Conservation (phyloP, 2,797 vertebrate species). For the Pelobates cultripes region DNA sequence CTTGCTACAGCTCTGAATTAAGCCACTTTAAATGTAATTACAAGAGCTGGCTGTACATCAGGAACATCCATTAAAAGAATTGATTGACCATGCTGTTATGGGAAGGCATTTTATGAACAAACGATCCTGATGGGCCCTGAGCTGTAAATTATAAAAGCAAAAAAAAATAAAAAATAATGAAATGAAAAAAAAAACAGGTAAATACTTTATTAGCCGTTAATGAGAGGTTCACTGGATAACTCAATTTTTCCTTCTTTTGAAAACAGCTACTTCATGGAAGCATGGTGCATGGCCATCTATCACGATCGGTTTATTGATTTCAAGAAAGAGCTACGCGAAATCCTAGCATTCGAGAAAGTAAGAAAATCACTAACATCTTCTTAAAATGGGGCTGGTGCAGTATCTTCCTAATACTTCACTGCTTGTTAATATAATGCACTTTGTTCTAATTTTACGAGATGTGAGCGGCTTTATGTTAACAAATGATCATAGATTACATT, state of each 20-base stretch:
- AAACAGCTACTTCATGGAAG: slow-evolving; percentile 88
- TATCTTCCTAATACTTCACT: slow-evolving; percentile 3
- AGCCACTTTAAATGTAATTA: slow-evolving; percentile 91
- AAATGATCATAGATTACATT: no score
- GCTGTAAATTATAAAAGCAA: slow-evolving; percentile 79
- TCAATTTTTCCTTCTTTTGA: slow-evolving; percentile 71
- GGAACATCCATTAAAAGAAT: slow-evolving; percentile 89
- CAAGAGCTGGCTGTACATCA: slow-evolving; percentile 81
- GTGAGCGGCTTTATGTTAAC: not conserved
- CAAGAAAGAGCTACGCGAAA: slow-evolving; percentile 83
- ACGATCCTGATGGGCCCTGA: slow-evolving; percentile 80
- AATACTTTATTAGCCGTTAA: slow-evolving; percentile 81
- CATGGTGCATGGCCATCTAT: slow-evolving; percentile 86
- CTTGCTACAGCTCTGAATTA: slow-evolving; percentile 95
- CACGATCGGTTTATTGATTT: slow-evolving; percentile 92
- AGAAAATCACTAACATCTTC: slow-evolving; percentile 62
- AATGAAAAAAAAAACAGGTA: slow-evolving; percentile 70
- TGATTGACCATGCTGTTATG: slow-evolving; percentile 83
- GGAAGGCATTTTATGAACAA: slow-evolving; percentile 84
- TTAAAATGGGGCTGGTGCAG: slow-evolving; percentile 42
- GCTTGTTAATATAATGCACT: slow-evolving; percentile 14
- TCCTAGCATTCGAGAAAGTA: slow-evolving; percentile 70
- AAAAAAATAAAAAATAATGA: slow-evolving; percentile 60
- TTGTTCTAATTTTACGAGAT: slow-evolving; percentile 19
- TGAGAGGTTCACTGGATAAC: slow-evolving; percentile 76